phyloP scores from a whole-genome alignment of 1,140 invertebrate species.

The Cryptotermes secundus region DNA sequence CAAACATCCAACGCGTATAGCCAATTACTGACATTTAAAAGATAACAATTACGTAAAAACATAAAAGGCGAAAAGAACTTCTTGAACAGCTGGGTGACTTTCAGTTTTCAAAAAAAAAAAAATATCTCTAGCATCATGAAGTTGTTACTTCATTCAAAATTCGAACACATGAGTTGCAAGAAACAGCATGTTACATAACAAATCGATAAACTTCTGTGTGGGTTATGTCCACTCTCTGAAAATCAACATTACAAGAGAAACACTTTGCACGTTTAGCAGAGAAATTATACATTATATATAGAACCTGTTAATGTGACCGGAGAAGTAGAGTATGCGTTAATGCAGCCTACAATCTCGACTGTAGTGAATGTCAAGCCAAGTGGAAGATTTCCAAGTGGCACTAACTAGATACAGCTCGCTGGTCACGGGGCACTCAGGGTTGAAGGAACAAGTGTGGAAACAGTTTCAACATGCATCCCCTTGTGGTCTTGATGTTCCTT shows the following conservation, averaged over 20 bases:
- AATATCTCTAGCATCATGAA: too few species aligned
- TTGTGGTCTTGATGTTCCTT: too few species aligned
- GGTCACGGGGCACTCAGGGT: too few species aligned
- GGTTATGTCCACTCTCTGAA: background rate
- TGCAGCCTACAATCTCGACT: background rate
- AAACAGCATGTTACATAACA: background rate
- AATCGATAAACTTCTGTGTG: background rate
- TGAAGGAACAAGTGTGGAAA: too few species aligned
- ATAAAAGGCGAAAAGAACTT: too few species aligned
- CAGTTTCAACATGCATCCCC: too few species aligned
- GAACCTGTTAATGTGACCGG: background rate
- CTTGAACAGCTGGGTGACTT: too few species aligned
- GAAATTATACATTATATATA: background rate
- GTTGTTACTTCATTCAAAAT: too few species aligned
- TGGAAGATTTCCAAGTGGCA: slow-evolving; percentile 6
- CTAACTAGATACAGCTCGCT: background rate
- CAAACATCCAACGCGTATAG: too few species aligned
- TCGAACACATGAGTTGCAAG: background rate
- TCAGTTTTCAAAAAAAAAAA: too few species aligned
- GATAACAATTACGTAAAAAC: too few species aligned
- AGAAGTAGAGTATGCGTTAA: background rate
- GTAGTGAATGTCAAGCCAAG: background rate
- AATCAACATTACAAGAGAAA: background rate
- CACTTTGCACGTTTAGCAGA: background rate
- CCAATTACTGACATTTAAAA: too few species aligned